phyloP scores from a whole-genome alignment of 2,888 invertebrate genomes.

The Marronus borbonicus region DNA sequence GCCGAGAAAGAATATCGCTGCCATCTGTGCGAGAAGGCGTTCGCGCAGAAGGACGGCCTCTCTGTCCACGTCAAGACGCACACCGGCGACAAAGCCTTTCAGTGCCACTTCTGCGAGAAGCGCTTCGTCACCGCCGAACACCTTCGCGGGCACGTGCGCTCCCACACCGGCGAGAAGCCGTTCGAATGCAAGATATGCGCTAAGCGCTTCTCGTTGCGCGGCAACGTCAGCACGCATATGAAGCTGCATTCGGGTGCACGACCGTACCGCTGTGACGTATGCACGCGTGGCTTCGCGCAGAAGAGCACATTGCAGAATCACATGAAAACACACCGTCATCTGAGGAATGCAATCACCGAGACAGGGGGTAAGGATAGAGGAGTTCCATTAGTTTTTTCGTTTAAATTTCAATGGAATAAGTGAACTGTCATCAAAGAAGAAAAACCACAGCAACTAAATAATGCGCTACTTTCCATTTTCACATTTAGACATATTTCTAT shows the following conservation, averaged over 20 bases:
- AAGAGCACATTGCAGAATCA: conserved; percentile 48
- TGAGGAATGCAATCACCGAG: background rate
- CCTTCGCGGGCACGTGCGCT: conserved; percentile 43
- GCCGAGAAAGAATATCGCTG: conserved; percentile 60
- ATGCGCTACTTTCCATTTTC: too few relatives aligned
- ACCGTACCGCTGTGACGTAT: conserved; percentile 48
- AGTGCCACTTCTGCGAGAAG: conserved; percentile 60
- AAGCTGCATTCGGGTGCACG: conserved; percentile 48
- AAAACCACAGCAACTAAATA: too few relatives aligned
- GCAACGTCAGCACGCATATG: conserved; percentile 48
- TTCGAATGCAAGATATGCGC: conserved; percentile 49
- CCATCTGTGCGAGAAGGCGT: conserved; percentile 60
- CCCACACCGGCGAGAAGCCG: conserved; percentile 49
- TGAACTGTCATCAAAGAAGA: too few relatives aligned
- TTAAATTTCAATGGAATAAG: too few relatives aligned
- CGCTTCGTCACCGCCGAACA: conserved; percentile 56
- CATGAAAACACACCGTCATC: conserved; percentile 45
- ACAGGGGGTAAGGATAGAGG: background rate
- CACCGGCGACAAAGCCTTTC: conserved; percentile 61
- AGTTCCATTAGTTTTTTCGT: too few relatives aligned
- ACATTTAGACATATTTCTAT: too few relatives aligned
- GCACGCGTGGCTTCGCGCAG: conserved; percentile 46
- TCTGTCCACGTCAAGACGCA: conserved; percentile 61
- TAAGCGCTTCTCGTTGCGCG: conserved; percentile 47
- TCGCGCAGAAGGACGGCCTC: conserved; percentile 60